These are phyloP conservation scores for Labeo calbasu DNA, from an alignment of 2,797 vertebrate genomes.

Conservation along the genomic window DNA sequence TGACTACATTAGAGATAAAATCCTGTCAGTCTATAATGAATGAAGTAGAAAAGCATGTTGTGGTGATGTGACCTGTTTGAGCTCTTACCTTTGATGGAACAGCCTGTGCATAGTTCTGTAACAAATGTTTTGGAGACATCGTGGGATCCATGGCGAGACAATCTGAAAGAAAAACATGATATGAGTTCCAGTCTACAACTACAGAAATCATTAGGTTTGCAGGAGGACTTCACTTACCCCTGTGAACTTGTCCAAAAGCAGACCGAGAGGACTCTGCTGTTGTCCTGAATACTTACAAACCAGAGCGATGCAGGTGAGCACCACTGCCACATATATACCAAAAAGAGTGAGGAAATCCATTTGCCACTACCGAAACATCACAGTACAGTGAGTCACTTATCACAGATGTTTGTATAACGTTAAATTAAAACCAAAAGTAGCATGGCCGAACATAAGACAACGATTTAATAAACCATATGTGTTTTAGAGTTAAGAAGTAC, in stretches of 20 bases:
- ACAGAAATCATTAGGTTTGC: neutral
- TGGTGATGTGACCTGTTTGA: neutral
- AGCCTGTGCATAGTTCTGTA: conserved; percentile 77
- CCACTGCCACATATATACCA: conserved; percentile 77
- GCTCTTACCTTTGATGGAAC: conserved; percentile 87
- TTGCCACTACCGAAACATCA: conserved; percentile 54
- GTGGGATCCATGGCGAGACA: conserved; percentile 77
- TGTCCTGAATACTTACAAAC: conserved; percentile 81
- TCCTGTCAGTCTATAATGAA: neutral
- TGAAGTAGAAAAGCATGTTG: neutral
- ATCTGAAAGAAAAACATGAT: conserved; percentile 70
- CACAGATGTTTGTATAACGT: neutral
- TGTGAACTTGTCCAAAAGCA: conserved; percentile 54
- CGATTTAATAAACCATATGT: neutral
- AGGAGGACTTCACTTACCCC: conserved; percentile 66
- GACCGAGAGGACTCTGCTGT: conserved; percentile 69
- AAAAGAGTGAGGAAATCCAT: conserved; percentile 95
- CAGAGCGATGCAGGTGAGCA: conserved; percentile 73
- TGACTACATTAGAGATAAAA: neutral
- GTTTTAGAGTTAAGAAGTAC: neutral
- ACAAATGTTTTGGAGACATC: conserved; percentile 74
- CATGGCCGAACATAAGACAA: neutral
- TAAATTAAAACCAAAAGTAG: neutral
- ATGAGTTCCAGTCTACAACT: neutral
- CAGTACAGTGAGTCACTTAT: conserved; percentile 19